Percentiles rank a stretch among this genome's conserved stretches.
These are phyloP conservation scores for Ianthella basta DNA, from an alignment of 37 sponge, comb jelly and placozoan species.

Conservation along the genomic window DNA sequence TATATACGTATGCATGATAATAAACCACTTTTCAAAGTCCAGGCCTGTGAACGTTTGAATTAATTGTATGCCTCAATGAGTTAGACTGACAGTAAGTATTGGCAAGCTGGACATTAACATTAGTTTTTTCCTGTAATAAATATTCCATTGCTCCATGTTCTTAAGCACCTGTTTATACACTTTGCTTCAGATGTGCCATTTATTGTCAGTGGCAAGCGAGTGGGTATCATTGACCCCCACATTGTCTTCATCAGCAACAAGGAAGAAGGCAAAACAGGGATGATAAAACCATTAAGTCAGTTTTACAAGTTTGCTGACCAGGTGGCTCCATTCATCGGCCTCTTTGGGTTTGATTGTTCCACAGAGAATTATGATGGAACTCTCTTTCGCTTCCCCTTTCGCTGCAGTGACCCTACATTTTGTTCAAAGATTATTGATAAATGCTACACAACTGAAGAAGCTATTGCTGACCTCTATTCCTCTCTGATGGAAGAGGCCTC, in stretches of 20 bases:
- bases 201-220: conserved; percentile 48
- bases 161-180: no score
- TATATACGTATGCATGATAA: no score
- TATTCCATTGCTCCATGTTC: no score
- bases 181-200: conserved; percentile 64
- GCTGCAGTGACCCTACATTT: neutral
- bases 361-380: conserved; percentile 66
- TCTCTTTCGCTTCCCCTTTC: conserved; percentile 78
- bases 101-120: no score
- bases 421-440: conserved; percentile 46
- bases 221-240: conserved; percentile 68
- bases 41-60: no score
- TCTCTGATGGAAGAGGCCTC: conserved; percentile 35
- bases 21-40: no score
- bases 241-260: neutral
- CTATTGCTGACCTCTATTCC: conserved; percentile 11
- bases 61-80: no score
- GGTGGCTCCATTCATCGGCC: conserved; percentile 60
- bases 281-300: neutral
- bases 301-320: conserved; percentile 45
- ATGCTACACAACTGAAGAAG: conserved; percentile 21
- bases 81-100: no score
- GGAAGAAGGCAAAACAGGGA: neutral
- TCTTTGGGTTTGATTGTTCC: conserved; percentile 68
- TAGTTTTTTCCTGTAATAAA: no score